Percentiles rank a stretch among this genome's conserved stretches.
Conservation (phyloP, 92 coral and sea anemone species). For the Parazoanthus swiftii region DNA sequence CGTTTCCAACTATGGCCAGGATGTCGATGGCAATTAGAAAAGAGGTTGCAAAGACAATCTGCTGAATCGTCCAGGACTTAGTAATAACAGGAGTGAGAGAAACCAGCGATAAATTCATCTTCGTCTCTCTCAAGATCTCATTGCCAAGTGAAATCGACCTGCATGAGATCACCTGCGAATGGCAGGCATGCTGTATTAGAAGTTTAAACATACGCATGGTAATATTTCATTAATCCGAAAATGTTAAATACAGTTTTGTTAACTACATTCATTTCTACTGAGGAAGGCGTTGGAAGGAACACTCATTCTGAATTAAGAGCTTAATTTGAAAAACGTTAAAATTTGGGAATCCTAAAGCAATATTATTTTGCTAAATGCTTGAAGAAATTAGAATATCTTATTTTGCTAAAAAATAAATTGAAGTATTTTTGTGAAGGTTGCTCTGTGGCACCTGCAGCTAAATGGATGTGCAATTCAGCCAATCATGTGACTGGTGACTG, state of each 20-base stretch:
- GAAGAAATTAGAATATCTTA: background rate
- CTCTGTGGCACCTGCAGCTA: background rate
- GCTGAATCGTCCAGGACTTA: background rate
- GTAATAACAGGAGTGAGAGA: background rate
- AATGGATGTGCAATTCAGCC: background rate
- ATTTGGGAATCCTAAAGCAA: too few relatives aligned
- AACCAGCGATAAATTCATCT: constrained; percentile 1
- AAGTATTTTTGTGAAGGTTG: background rate
- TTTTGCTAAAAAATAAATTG: background rate
- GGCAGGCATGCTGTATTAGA: background rate
- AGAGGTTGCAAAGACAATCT: background rate
- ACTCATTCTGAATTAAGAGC: too few relatives aligned
- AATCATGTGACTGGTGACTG: background rate
- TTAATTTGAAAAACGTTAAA: too few relatives aligned
- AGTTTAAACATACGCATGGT: too few relatives aligned
- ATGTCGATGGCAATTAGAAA: background rate
- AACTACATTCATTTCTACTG: too few relatives aligned
- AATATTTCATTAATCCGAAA: too few relatives aligned
- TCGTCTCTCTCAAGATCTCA: background rate
- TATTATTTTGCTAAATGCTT: too few relatives aligned
- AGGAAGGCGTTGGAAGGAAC: too few relatives aligned
- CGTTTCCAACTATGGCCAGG: constrained; percentile 19
- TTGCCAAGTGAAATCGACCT: too few relatives aligned
- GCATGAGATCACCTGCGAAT: background rate
- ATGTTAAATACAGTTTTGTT: too few relatives aligned